Evolutionary conservation across 2,113 vertebrate species (phyloP).

Genomic region (Peromyscus polionotus): DNA sequence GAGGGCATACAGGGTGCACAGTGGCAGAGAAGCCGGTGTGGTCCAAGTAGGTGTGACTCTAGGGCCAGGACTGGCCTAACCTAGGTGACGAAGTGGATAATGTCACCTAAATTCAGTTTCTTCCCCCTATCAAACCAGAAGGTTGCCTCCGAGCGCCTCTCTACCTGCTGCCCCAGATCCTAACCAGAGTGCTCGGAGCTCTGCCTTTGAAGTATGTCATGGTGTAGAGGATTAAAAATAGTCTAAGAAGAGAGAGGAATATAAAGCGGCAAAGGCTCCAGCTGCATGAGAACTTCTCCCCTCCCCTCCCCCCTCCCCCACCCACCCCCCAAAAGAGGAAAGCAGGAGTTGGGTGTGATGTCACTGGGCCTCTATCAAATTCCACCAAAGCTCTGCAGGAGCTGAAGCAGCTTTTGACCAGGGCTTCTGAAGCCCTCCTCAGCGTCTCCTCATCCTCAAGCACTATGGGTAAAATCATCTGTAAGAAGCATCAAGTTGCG

Average conservation of each 20-base stretch:
- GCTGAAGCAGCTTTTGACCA: neutral
- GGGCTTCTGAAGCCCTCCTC: neutral
- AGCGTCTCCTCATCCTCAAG: neutral
- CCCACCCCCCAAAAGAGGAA: neutral
- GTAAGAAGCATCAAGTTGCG: neutral
- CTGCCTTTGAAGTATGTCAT: slow-evolving; percentile 78
- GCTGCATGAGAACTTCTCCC: neutral
- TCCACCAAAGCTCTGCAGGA: neutral
- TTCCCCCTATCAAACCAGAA: neutral
- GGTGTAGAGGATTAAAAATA: slow-evolving; percentile 75
- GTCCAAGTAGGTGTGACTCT: fast-evolving
- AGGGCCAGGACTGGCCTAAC: fast-evolving
- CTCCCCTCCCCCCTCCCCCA: neutral
- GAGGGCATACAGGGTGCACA: fast-evolving
- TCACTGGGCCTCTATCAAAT: neutral
- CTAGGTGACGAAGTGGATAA: fast-evolving
- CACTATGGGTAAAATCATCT: neutral
- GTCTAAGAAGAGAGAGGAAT: slow-evolving; percentile 66
- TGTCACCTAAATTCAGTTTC: neutral
- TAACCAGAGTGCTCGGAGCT: neutral
- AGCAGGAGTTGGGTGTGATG: neutral
- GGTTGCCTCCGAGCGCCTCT: neutral
- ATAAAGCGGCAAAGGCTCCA: slow-evolving; percentile 72
- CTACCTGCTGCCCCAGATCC: slow-evolving; percentile 60
- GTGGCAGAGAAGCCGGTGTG: neutral